Percentiles rank a stretch among this genome's conserved stretches.
Evolutionary conservation across 2,113 vertebrate species (phyloP).

Genomic region (Lota lota): DNA sequence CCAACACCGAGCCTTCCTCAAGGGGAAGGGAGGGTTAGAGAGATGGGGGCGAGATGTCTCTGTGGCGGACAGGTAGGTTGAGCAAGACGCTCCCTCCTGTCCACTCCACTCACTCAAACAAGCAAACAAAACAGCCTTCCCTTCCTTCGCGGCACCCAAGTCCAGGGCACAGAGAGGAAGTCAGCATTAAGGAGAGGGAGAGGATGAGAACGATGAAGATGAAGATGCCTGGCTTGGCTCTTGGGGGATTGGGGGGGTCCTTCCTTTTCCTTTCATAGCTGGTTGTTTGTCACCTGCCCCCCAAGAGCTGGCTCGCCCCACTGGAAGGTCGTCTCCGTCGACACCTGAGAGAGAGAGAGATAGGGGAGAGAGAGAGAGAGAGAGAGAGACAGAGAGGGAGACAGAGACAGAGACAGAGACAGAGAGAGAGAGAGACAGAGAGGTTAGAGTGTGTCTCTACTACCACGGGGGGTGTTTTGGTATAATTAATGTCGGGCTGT

Average conservation of each 20-base stretch:
- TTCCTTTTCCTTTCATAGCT: conserved; percentile 4
- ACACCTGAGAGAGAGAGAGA: conserved; percentile 52
- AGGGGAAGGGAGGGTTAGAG: not conserved
- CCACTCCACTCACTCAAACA: too few species aligned
- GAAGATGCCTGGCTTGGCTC: too few species aligned
- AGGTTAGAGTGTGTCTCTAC: conserved; percentile 43
- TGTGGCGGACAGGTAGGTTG: conserved; percentile 44
- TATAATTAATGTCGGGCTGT: conserved; percentile 64
- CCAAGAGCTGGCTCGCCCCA: too few species aligned
- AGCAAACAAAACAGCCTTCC: too few species aligned
- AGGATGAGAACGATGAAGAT: too few species aligned
- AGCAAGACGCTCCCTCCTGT: not conserved
- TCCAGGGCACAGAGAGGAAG: too few species aligned
- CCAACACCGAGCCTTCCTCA: too few species aligned
- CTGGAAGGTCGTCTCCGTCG: conserved; percentile 32
- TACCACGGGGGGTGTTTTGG: conserved; percentile 43
- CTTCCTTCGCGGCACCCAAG: too few species aligned
- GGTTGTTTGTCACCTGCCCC: conserved; percentile 18
- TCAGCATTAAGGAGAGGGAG: too few species aligned
- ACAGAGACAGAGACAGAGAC: not conserved
- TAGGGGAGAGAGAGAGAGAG: not conserved
- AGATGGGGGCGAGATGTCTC: not conserved
- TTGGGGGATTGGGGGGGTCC: too few species aligned
- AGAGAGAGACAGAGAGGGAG: not conserved
- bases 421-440: conserved; percentile 10